Conservation (phyloP, 2,888 invertebrate genomes). For the Mellilla xanthometata region DNA sequence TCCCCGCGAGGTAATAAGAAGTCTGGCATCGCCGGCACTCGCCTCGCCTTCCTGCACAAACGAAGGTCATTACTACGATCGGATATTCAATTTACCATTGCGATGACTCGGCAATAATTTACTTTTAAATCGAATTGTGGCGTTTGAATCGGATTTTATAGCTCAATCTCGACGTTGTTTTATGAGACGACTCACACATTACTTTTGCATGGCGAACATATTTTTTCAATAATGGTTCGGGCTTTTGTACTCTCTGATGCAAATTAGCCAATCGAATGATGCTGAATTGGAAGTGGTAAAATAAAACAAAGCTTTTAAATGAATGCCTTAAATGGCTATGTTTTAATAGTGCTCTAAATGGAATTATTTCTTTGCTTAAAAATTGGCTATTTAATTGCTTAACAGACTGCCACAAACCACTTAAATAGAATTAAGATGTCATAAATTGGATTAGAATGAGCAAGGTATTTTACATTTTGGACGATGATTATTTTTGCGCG, state of each 20-base stretch:
- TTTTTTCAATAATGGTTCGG: slow-evolving; percentile 26
- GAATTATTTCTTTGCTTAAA: too few species aligned
- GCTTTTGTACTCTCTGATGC: slow-evolving; percentile 25
- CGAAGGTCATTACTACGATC: slow-evolving; percentile 63
- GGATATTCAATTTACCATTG: slow-evolving; percentile 70
- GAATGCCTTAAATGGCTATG: slow-evolving; percentile 9
- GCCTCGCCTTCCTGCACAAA: slow-evolving; percentile 62
- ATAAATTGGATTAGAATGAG: too few species aligned
- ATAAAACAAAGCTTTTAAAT: slow-evolving; percentile 17
- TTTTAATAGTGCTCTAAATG: background rate
- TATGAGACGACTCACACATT: slow-evolving; percentile 36
- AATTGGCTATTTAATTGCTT: too few species aligned
- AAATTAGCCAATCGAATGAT: slow-evolving; percentile 23
- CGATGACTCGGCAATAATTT: slow-evolving; percentile 68
- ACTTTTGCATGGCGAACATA: slow-evolving; percentile 30
- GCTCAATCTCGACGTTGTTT: slow-evolving; percentile 48
- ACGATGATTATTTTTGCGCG: too few species aligned
- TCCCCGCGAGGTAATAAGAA: slow-evolving; percentile 58
- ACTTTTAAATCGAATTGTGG: slow-evolving; percentile 62
- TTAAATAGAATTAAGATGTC: too few species aligned
- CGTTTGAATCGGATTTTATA: slow-evolving; percentile 50
- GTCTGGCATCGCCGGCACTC: slow-evolving; percentile 44
- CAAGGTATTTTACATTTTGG: too few species aligned
- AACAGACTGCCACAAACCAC: too few species aligned
- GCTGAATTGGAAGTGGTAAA: slow-evolving; percentile 20